Evolutionary conservation across 2,797 vertebrate genomes (phyloP), one percentile per base, ranked within the genome.

Genomic region (Cossypha polioptera): DNA sequence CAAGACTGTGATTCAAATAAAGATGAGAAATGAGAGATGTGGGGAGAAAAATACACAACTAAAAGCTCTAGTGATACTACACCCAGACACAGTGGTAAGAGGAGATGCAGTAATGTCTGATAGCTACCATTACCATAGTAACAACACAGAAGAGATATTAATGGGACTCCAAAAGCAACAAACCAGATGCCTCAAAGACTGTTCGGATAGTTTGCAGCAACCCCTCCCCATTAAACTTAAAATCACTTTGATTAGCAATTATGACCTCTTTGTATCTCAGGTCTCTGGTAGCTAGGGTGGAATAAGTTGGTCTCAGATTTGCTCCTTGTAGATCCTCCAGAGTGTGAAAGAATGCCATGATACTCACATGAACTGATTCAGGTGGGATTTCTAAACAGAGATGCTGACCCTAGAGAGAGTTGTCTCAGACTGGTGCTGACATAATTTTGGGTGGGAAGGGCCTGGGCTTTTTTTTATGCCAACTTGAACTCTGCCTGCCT

Each of bases 1-100:
- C 47, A 94, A 93, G 82, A 63, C 91, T 95, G 65, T 67, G 93
- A 95, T 93, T 96, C 91, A 95, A 92, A 94, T 92, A 93, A 92
- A 85, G 87, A 93, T 78, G 89, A 96, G 95, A 95, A 96, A 94
- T 94, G 76, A 91, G 88, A 94, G 85, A 75, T 67, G 63, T 35
- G 35, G n/a, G 68, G 86, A 86, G 42, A 77, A 88, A 96, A 94
- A 55, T 33, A 94, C 75, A 83, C 61, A 95, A 22, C 65, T 74
- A 55, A 92, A 91, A 84, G 79, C 79, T 76, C 57, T 72, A 66
- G 57, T 74, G 92, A 95, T 93, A 93, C 59, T 80, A 57, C 57
- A 78, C 16, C 25, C 61, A 92, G 76, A 92, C 92, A n/a, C 33
- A 51, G 48, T 50, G 29, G 62, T 71, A 92, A 82, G 38, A 83